Percentiles rank a stretch among this genome's conserved stretches.
These are phyloP conservation scores for Megaceryle alcyon DNA, from an alignment of 2,797 vertebrate genomes.

Conservation along the genomic window DNA sequence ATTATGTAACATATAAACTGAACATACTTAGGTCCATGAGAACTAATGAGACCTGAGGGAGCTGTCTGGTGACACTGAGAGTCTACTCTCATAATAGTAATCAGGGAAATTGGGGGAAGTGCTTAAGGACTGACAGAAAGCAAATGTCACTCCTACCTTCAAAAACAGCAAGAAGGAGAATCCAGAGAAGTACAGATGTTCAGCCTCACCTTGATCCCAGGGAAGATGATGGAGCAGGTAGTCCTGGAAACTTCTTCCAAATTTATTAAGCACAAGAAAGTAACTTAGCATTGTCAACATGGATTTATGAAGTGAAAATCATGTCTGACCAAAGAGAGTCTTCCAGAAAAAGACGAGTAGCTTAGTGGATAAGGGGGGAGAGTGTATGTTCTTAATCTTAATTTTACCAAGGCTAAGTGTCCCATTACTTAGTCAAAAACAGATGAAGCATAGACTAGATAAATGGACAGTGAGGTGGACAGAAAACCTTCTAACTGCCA, in stretches of 20 bases:
- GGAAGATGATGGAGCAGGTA: not conserved
- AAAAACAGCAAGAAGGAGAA: not conserved
- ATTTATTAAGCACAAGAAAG: not conserved
- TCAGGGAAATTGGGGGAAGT: not conserved
- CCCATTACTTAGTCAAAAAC: not conserved
- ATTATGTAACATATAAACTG: not conserved
- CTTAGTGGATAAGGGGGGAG: not conserved
- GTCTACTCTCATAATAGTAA: accelerated
- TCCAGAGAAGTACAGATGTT: not conserved
- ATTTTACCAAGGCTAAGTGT: not conserved
- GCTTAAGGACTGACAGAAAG: not conserved
- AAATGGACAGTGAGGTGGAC: not conserved
- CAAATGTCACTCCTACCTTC: not conserved
- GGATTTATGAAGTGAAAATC: not conserved
- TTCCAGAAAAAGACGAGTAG: not conserved
- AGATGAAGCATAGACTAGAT: not conserved
- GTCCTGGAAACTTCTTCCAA: not conserved
- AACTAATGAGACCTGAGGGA: not conserved
- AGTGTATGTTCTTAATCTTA: not conserved
- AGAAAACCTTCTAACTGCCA: not conserved
- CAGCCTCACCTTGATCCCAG: not conserved
- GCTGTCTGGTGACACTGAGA: not conserved
- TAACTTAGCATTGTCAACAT: not conserved
- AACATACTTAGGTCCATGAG: not conserved
- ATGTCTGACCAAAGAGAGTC: not conserved